Base-by-base conservation (phyloP, 1,140 invertebrate genomes). In the Zaprionus capensis region DNA sequence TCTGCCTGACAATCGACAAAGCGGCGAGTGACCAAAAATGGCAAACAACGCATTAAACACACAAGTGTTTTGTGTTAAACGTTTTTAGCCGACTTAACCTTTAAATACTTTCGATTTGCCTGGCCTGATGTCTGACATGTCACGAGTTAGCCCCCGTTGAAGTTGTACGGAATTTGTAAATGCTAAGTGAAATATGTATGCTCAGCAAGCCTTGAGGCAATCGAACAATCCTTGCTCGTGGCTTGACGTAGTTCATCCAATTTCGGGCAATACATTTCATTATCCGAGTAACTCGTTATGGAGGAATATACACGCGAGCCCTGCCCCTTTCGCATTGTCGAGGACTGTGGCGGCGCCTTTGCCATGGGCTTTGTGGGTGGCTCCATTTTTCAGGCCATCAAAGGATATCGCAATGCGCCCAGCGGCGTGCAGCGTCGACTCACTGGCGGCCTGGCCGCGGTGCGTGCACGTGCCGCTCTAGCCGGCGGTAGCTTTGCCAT, bases 341-440 rank as follows among this genome's bases (percentile, higher is more conserved):
- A 90, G 58, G 85, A 90, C 5, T 85, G 85, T 14, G 85, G 85
- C 7, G 85, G 81, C 5, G 85, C 85, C 53, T 90, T 90, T 26
- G 57, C 79, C 26, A 85, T 90, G 86, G 85, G 85, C 11, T 55
- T 80, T 38, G 34, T 91, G 44, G 82, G 86, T 12, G 80, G 85
- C 3, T 71, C 71, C n/a, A 15, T 59, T 26, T 82, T 90, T 26
- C 82, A 90, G 64, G 81, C 79, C 5, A 73, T 90, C 41, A 90
- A 78, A 38, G 85, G 85, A 2, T 90, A 78, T 34, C 86, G 85
- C 34, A 82, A 90, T 53, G 81, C 85, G 0, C 86, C 85, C 12
- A 61, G 76, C 4, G 85, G 85, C 0, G n/a, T 90, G 12, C 17
- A 38, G 2, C 62, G 71, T 15, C 85, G 85, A 0, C 20, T 90